phyloP scores from a whole-genome alignment of 2,113 vertebrate genomes.

The Melanocharis versteri region DNA sequence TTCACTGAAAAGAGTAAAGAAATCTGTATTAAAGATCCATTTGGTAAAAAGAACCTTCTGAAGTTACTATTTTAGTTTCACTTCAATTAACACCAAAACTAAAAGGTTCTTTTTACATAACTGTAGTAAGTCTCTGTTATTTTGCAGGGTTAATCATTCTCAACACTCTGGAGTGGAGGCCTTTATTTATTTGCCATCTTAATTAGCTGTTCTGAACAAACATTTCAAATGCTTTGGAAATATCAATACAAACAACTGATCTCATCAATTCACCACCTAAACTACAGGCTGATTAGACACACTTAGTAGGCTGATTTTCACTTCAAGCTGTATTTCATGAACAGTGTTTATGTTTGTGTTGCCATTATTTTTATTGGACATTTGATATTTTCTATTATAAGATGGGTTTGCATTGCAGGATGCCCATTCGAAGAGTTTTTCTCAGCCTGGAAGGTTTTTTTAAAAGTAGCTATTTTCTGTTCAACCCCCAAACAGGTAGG shows the following conservation, averaged over 20 bases:
- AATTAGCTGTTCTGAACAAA: background rate
- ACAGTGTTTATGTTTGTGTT: background rate
- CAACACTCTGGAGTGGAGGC: background rate
- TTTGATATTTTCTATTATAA: background rate
- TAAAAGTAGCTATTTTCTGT: background rate
- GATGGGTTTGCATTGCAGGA: background rate
- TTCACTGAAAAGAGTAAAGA: conserved; percentile 53
- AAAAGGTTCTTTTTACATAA: background rate
- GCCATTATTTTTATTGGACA: background rate
- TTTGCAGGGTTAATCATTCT: background rate
- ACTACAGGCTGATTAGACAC: background rate
- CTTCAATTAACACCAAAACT: background rate
- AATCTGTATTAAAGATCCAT: conserved; percentile 13
- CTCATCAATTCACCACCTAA: background rate
- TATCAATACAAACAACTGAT: background rate
- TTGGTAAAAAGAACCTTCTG: background rate
- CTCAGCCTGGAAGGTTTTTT: background rate
- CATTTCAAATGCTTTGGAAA: background rate
- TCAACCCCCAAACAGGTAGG: background rate
- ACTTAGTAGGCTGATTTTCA: background rate
- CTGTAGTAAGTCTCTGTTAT: background rate
- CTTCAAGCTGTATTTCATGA: background rate
- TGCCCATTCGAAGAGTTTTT: background rate
- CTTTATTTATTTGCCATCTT: background rate
- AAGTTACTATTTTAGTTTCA: background rate